phyloP scores from a whole-genome alignment of 2,888 invertebrate species.

The Drosophila maculinotata region DNA sequence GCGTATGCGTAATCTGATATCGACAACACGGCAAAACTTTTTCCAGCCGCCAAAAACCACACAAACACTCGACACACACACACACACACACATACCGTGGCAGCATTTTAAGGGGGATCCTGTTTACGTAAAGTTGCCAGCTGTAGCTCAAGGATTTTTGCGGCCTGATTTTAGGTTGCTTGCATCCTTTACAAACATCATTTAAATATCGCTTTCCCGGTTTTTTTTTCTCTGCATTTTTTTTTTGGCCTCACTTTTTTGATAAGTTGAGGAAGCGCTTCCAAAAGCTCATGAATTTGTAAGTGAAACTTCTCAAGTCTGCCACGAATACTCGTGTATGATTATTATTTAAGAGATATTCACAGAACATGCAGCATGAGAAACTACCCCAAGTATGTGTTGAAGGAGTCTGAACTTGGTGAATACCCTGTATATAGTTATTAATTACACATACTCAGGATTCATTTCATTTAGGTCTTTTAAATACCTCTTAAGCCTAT shows the following conservation, averaged over 20 bases:
- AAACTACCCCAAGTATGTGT: no score
- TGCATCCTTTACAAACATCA: slow-evolving; percentile 38
- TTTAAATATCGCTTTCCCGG: slow-evolving; percentile 29
- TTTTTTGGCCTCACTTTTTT: background rate
- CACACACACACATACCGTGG: slow-evolving; percentile 3
- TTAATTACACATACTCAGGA: no score
- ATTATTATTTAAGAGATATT: background rate
- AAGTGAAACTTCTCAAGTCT: slow-evolving; percentile 14
- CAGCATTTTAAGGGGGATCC: slow-evolving; percentile 17
- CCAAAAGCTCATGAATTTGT: slow-evolving; percentile 13
- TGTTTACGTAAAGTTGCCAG: slow-evolving; percentile 24
- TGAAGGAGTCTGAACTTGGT: no score
- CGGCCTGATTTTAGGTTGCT: slow-evolving; percentile 33
- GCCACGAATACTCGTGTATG: slow-evolving; percentile 2
- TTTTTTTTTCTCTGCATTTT: background rate
- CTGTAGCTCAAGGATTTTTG: slow-evolving; percentile 22
- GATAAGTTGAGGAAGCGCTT: background rate
- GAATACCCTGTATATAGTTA: no score
- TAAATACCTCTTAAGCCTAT: no score
- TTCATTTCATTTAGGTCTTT: no score
- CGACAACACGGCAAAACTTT: slow-evolving; percentile 40
- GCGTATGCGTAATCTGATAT: slow-evolving; percentile 76
- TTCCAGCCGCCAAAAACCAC: slow-evolving; percentile 26
- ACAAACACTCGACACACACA: slow-evolving; percentile 12
- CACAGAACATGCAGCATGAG: background rate